A percentile compares a stretch with the other conserved stretches of the same genome.
Conservation (phyloP, 2,888 invertebrate species). For the Nasonovia ribisnigri region DNA sequence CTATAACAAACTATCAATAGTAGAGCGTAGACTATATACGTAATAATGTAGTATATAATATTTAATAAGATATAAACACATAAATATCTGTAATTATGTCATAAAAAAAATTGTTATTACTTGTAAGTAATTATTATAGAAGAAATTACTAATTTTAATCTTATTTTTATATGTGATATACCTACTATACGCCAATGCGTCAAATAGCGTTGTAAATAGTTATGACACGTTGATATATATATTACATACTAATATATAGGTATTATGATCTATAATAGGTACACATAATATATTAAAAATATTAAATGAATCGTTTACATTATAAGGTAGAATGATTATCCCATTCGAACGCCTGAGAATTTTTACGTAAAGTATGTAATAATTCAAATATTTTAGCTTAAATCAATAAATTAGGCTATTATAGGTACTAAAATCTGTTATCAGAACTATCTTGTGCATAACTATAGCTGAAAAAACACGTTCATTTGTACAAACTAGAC, state of each 20-base stretch:
- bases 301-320: neutral
- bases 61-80: neutral
- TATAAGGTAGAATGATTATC: neutral
- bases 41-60: neutral
- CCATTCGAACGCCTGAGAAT: neutral
- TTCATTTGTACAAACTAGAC: neutral
- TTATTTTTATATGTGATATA: neutral
- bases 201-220: neutral
- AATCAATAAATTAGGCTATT: neutral
- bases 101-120: neutral
- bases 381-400: neutral
- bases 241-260: neutral
- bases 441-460: neutral
- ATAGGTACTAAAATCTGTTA: neutral
- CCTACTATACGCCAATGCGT: neutral
- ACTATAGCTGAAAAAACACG: neutral
- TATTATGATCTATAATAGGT: neutral
- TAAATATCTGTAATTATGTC: neutral
- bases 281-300: neutral
- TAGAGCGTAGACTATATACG: neutral
- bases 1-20: neutral
- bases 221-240: neutral
- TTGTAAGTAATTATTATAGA: neutral
- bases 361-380: neutral
- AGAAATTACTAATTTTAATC: neutral